phyloP scores from a whole-genome alignment of 2,113 vertebrate species.

The Lepus europaeus region DNA sequence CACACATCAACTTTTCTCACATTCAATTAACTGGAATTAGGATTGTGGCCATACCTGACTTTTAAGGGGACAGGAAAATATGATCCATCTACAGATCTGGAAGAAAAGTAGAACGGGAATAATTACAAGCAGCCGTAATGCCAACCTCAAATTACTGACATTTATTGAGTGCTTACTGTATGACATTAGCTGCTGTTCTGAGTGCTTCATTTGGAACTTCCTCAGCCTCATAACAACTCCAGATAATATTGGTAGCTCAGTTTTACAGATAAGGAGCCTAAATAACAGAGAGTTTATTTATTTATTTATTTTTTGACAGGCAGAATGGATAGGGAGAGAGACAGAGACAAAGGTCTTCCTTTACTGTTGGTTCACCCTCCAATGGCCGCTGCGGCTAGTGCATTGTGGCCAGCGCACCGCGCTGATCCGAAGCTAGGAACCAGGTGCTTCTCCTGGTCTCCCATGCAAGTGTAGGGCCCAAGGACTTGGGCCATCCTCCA shows the following conservation, averaged over 20 bases:
- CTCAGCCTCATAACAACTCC: not conserved
- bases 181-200: not conserved
- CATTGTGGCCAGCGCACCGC: too few species aligned
- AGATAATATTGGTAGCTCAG: not conserved
- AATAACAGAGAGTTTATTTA: not conserved
- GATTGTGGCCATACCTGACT: not conserved
- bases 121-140: not conserved
- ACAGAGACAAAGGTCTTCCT: too few species aligned
- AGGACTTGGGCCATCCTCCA: too few species aligned
- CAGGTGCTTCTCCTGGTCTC: too few species aligned
- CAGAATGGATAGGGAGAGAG: too few species aligned
- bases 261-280: slow-evolving; percentile 3
- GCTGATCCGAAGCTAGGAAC: too few species aligned
- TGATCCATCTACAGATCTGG: not conserved
- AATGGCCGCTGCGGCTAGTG: too few species aligned
- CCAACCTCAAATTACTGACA: not conserved
- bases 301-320: too few species aligned
- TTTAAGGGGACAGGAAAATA: not conserved
- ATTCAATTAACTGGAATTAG: slow-evolving; percentile 18
- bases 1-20: not conserved
- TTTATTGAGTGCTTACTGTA: slow-evolving; percentile 13
- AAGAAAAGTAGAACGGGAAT: not conserved
- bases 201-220: slow-evolving; percentile 18
- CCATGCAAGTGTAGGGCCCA: too few species aligned
- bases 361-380: too few species aligned